These are phyloP conservation scores for Sinodicranocentrus sp. DNA, from an alignment of 2,888 invertebrate genomes.

Conservation along the genomic window DNA sequence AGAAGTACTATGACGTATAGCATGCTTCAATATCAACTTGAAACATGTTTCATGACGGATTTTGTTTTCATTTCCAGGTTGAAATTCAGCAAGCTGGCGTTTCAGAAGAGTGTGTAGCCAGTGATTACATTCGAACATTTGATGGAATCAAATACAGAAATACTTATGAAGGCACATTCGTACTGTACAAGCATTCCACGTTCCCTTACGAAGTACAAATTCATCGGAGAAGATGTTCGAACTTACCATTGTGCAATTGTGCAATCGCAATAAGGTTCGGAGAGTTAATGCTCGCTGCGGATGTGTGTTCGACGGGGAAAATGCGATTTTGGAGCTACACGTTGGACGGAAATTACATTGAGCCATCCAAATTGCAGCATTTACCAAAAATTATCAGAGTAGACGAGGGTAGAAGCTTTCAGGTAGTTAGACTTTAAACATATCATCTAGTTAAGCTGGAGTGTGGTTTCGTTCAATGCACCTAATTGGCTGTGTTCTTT, in stretches of 20 bases:
- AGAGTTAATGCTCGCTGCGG: constrained; percentile 74
- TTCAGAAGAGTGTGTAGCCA: constrained; percentile 73
- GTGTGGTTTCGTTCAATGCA: no score
- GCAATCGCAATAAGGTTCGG: constrained; percentile 75
- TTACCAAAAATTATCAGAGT: constrained; percentile 75
- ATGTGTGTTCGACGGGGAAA: constrained; percentile 74
- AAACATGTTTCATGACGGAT: no score
- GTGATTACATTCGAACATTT: constrained; percentile 75
- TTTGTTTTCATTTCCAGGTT: constrained; percentile 62
- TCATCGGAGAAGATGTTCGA: constrained; percentile 73
- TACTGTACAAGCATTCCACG: constrained; percentile 76
- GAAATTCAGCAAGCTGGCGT: constrained; percentile 74
- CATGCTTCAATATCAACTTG: background rate
- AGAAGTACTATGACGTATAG: constrained; percentile 66
- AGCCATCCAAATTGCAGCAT: constrained; percentile 73
- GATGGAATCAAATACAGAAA: constrained; percentile 75
- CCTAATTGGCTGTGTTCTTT: constrained; percentile 29
- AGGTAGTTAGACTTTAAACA: constrained; percentile 58
- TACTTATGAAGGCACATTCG: constrained; percentile 76
- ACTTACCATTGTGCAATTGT: constrained; percentile 73
- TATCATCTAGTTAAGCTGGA: background rate
- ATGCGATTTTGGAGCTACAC: constrained; percentile 76
- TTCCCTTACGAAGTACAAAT: constrained; percentile 77
- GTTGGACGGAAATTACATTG: constrained; percentile 73
- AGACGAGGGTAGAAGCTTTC: constrained; percentile 76